Percentiles rank a stretch among this genome's conserved stretches.
These are phyloP conservation scores for Pelosia muscerda DNA, from an alignment of 2,888 invertebrate species.

Conservation along the genomic window DNA sequence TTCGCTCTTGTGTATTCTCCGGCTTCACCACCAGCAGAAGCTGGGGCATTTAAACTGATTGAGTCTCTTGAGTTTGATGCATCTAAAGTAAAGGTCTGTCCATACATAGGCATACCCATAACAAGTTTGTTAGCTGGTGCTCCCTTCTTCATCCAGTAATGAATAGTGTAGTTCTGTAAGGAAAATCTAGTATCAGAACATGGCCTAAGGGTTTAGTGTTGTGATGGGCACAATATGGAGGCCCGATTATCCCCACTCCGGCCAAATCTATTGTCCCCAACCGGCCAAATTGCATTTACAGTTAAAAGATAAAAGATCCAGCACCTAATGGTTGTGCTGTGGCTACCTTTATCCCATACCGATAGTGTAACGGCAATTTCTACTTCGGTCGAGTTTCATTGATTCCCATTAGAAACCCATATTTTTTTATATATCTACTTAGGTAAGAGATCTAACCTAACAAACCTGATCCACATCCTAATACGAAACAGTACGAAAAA, in stretches of 20 bases:
- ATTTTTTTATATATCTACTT: no score
- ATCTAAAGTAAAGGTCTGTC: slow-evolving; percentile 91
- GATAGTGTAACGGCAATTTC: no score
- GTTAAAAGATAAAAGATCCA: neutral
- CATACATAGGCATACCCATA: slow-evolving; percentile 96
- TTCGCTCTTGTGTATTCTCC: slow-evolving; percentile 95
- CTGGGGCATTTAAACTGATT: slow-evolving; percentile 91
- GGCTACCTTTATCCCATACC: neutral
- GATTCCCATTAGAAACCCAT: neutral
- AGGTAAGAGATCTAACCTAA: no score
- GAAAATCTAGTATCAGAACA: neutral
- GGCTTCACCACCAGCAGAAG: slow-evolving; percentile 92
- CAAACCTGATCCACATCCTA: no score
- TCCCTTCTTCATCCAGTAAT: slow-evolving; percentile 95
- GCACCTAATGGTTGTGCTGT: neutral
- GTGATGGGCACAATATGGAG: neutral
- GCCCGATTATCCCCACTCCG: neutral
- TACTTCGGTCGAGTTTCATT: neutral
- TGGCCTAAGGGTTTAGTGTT: neutral
- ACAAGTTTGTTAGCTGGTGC: slow-evolving; percentile 93
- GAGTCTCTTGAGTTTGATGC: slow-evolving; percentile 74
- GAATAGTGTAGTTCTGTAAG: slow-evolving; percentile 92
- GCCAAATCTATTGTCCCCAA: neutral
- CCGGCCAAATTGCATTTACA: neutral
- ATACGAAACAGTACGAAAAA: no score